Evolutionary conservation across 1,140 invertebrate genomes (phyloP), one percentile per base, ranked within the genome.

Genomic region (Zaprionus africanus): DNA sequence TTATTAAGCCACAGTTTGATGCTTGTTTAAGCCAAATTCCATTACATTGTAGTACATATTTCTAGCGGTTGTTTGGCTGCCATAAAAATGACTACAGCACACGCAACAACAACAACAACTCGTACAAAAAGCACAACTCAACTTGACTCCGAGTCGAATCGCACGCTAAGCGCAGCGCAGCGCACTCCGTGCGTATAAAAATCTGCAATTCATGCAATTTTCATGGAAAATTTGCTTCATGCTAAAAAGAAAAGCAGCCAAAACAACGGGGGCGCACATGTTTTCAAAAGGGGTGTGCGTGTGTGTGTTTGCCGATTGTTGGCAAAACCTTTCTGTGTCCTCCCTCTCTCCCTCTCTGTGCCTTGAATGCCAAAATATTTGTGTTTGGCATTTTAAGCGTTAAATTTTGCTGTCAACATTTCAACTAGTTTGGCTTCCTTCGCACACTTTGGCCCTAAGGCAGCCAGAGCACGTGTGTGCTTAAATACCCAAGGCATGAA

Each of bases 171-270:
- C 69, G 46, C 62, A 87, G 81, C 85, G 73, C 76, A 87, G 81
- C 85, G 79, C 79, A 90, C 85, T 90, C 82, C 85, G 85, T 90
- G 85, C 85, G 85, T 90, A 90, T 75, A 72, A 81, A 87, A 90
- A 90, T 90, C 85, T 90, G 85, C 85, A 90, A 90, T 82, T 90
- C 85, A 90, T 90, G 85, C 85, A 90, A 90, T 90, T 90, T 90
- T 90, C 85, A 90, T 90, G 85, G 82, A 90, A 90, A 90, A 90
- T 90, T 90, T 90, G 81, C 76, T 34, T 34, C 67, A 79, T 85
- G 76, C 83, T 73, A 85, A 90, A 67, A 60, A 17, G 69, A 61
- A 72, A 57, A 22, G 38, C 36, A 53, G 41, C 17, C 7, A 17
- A 46, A 68, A 68, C 54, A 63, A 60, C 17, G 67, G 51, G 46